These are phyloP conservation scores for Sinonovacula constricta DNA, from an alignment of 1,140 invertebrate species.

Conservation along the genomic window DNA sequence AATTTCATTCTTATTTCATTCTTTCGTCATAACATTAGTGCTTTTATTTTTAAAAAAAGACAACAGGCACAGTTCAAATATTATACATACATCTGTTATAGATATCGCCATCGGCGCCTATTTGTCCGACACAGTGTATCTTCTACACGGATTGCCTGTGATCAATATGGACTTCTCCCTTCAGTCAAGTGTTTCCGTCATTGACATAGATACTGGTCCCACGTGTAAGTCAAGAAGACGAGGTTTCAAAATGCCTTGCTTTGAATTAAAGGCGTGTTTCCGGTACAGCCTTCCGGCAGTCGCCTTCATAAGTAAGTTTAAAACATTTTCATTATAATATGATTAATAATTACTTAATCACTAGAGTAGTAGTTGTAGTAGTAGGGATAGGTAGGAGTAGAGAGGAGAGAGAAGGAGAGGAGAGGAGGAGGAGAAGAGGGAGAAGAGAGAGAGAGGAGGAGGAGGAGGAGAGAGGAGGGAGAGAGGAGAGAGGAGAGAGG, in stretches of 20 bases:
- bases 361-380: too few species aligned
- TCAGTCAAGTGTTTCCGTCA: not conserved
- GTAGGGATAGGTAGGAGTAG: too few species aligned
- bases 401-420: too few species aligned
- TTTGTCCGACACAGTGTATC: conserved; percentile 19
- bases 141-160: conserved; percentile 27
- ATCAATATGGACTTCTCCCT: conserved; percentile 29
- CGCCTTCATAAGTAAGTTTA: conserved; percentile 1
- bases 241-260: not conserved
- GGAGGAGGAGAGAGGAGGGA: not conserved
- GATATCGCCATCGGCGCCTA: conserved; percentile 28
- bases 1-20: too few species aligned
- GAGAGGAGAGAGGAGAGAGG: not conserved
- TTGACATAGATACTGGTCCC: conserved; percentile 20
- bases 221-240: conserved; percentile 10
- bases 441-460: not conserved
- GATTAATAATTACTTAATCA: too few species aligned
- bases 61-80: too few species aligned
- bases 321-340: too few species aligned
- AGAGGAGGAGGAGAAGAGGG: not conserved
- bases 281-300: not conserved
- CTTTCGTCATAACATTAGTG: too few species aligned
- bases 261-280: conserved; percentile 11
- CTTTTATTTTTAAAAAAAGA: too few species aligned
- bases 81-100: too few species aligned